Evolutionary conservation across 2,797 vertebrate species (phyloP), one percentile per base, ranked within the genome.

Genomic region (Semaprochilodus insignis): DNA sequence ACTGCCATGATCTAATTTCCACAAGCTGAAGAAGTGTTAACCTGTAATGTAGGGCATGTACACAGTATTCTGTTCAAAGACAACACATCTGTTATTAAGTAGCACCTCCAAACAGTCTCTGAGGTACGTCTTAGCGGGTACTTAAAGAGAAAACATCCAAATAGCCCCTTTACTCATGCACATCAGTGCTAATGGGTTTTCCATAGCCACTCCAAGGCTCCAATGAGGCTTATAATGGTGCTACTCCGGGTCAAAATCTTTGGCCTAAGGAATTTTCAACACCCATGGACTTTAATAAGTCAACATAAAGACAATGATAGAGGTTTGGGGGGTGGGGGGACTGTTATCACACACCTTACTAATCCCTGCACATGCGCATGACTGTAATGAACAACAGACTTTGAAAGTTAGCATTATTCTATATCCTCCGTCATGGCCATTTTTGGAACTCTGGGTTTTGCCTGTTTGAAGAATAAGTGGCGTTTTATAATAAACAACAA

Each of bases 11-110:
- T 62, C 62, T 57, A 79, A 83, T 69, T 69, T 79, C 70, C 48
- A 40, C 36, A 60, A 59, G 21, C 40, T 78, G 48, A 73, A 59
- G 48, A 73, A 59, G 48, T 57, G 69, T 72, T 78, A 66, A 83
- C 73, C 16, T 55, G 25, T 75, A 78, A 78, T 57, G 77, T 78
- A 74, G 81, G 59, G 75, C 77, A 74, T 69, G 82, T 73, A 83
- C 75, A 66, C 76, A 74, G 36, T 73, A 36, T 74, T 52, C 62
- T 74, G 60, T 48, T 59, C 52, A 69, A 79, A 74, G 52, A 74
- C 77, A 79, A 79, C 65, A 71, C 36, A 60, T 65, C 62, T 65
- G 62, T 65, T 65, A 15, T 65, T 34, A 66, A 67, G 34, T 23
- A 59, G 65, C 21, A 73, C 34, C 69, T 21, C 62, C 6, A 14